Base-by-base conservation (phyloP, 2,797 vertebrate species). In the Hypotaenidia philippensis region DNA sequence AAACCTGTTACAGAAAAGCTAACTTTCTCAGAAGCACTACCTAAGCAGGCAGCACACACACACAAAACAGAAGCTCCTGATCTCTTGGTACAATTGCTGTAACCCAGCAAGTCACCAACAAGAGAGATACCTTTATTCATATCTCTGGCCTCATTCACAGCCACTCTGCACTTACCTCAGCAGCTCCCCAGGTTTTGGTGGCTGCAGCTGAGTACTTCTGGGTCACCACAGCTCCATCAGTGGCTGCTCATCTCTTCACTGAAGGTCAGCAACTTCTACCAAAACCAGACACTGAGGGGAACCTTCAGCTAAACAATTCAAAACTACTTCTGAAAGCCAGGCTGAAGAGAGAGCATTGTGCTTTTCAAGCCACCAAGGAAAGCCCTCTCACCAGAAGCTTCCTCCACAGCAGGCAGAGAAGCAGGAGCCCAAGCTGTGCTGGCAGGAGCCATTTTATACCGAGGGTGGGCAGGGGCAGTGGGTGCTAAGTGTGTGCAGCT, bases 341-440 rank as follows among this genome's bases (percentile, higher is more conserved):
- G 7, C 41, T 34, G 3, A 63, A 66, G 18, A 49, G 14, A 15
- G 1, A 38, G 4, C 6, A 1, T 0, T 0, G 2, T 8, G 5
- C n/a, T 70, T 26, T 14, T 44, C 41, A 44, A 44, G 41, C 18
- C 41, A 19, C 18, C 11, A 26, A 38, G 4, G 1, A 4, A 26
- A 77, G 6, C 15, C 21, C 26, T 15, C 34, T 45, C 36, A 34
- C 47, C 3, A 0, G 13, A 32, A 25, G 5, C 10, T 9, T 17
- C 36, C n/a, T 11, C 5, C 25, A 1, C 2, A 3, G 36, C 23
- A 18, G 3, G 9, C 50, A 15, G 10, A 49, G 8, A 0, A 9
- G 3, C 0, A 4, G 0, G 0, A 27, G 1, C 22, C 5, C 0
- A 0, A 20, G 3, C 5, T 1, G 1, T 0, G 1, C 49, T 14